These are phyloP conservation scores for Lethenteron reissneri DNA, from an alignment of 2,113 vertebrate species.

Conservation along the genomic window DNA sequence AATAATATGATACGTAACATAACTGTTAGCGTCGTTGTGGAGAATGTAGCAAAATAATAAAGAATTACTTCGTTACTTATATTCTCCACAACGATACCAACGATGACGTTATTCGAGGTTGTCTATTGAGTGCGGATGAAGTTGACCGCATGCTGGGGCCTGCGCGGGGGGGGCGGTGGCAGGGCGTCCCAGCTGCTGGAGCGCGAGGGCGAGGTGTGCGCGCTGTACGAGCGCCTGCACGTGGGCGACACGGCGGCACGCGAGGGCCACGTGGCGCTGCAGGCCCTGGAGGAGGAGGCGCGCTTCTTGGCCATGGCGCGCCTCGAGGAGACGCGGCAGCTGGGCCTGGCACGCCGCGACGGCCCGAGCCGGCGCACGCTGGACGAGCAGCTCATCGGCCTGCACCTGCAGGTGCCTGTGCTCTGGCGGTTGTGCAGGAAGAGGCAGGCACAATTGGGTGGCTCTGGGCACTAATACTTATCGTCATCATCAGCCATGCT, in stretches of 20 bases:
- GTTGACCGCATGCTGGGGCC: no score
- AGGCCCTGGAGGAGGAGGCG: slow-evolving; percentile 43
- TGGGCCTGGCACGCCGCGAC: slow-evolving; percentile 22
- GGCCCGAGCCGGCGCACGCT: slow-evolving; percentile 25
- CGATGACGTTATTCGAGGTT: not conserved
- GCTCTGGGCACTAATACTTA: no score
- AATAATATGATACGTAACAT: no score
- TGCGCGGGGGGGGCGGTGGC: slow-evolving; percentile 4
- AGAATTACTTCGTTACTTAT: not conserved
- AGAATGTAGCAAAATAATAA: not conserved
- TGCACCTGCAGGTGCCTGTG: slow-evolving; percentile 42
- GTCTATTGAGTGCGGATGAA: no score
- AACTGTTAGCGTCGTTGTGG: no score
- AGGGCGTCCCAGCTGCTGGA: slow-evolving; percentile 52
- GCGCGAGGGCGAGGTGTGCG: slow-evolving; percentile 48
- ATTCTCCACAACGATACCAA: not conserved
- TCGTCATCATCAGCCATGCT: no score
- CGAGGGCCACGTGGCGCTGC: slow-evolving; percentile 29
- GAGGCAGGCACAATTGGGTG: no score
- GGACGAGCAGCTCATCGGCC: slow-evolving; percentile 26
- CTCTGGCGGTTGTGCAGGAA: no score
- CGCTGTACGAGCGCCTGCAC: slow-evolving; percentile 44
- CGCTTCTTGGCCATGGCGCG: slow-evolving; percentile 30
- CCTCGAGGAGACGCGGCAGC: slow-evolving; percentile 39
- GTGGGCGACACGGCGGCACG: slow-evolving; percentile 32